phyloP scores from a whole-genome alignment of 2,113 vertebrate species.

The Callipepla squamata region DNA sequence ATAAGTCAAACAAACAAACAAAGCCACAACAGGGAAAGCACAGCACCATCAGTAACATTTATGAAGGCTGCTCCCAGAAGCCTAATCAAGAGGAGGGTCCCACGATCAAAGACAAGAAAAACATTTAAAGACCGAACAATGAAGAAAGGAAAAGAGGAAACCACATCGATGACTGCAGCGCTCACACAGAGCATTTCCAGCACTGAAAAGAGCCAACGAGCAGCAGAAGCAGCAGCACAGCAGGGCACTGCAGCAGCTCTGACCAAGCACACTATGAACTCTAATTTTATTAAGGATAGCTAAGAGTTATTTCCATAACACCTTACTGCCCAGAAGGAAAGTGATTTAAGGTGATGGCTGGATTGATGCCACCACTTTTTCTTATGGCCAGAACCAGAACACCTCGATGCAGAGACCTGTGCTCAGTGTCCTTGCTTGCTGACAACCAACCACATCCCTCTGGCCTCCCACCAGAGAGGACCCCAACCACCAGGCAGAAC shows the following conservation, averaged over 20 bases:
- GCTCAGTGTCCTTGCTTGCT: neutral
- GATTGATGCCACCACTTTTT: slow-evolving; percentile 35
- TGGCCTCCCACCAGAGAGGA: neutral
- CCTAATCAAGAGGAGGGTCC: neutral
- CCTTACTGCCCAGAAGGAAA: neutral
- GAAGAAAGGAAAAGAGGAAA: neutral
- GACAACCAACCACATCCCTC: slow-evolving; percentile 18
- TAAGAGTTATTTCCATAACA: neutral
- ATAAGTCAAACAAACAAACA: slow-evolving; percentile 55
- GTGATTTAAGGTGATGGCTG: neutral
- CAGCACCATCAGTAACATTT: neutral
- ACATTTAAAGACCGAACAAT: neutral
- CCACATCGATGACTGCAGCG: rapidly evolving
- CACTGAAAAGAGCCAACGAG: neutral
- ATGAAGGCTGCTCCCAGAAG: neutral
- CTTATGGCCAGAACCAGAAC: neutral
- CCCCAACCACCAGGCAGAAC: neutral
- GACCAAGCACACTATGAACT: neutral
- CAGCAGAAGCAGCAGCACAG: neutral
- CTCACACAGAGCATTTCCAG: neutral
- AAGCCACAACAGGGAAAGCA: neutral
- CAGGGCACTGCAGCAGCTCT: neutral
- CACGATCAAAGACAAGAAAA: slow-evolving; percentile 27
- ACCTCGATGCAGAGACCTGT: neutral
- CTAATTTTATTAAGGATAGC: neutral